Evolutionary conservation across 2,113 vertebrate genomes (phyloP), one percentile per base, ranked within the genome.

Genomic region (Microtus montanus): DNA sequence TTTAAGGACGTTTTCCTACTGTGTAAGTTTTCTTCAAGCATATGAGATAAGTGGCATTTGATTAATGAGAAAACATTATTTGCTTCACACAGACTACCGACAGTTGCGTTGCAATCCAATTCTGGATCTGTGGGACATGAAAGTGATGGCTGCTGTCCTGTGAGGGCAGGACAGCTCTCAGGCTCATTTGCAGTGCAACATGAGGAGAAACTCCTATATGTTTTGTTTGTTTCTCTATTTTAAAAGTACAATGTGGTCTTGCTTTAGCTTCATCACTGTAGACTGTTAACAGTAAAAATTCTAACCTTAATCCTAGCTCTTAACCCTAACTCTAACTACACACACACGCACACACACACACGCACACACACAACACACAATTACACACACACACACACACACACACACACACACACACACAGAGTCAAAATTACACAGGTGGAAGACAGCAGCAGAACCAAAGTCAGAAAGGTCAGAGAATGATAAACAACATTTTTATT

Each of bases 51-150:
- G 49, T 91, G 54, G 15, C 89, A 93, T 89, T 73, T 94, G 63
- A 95, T 91, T 93, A 96, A 91, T 77, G 91, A 89, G 83, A 52
- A 96, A 94, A 52, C 28, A 89, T 91, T 44, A 38, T 92, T 96
- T 80, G 49, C 15, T 64, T 77, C 78, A n/a, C 28, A 68, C 15
- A 87, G 63, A 64, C 33, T 66, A 22, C 75, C 24, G 58, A 28
- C 52, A 91, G 28, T 44, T 54, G 6, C 1, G 61, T 11, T 64
- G 84, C 17, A 86, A 92, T 90, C 44, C 64, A 90, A 1, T 74
- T 58, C 7, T 89, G 28, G 19, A 49, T 73, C 33, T 54, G 41
- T 11, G 24, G 10, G 75, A 89, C 24, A 30, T 66, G 10, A 24
- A 44, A 94, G 30, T 17, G 33, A 66, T 87, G 38, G 22, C 66